These are phyloP conservation scores for Colletes latitarsis DNA, from an alignment of 1,140 invertebrate species.

Conservation along the genomic window DNA sequence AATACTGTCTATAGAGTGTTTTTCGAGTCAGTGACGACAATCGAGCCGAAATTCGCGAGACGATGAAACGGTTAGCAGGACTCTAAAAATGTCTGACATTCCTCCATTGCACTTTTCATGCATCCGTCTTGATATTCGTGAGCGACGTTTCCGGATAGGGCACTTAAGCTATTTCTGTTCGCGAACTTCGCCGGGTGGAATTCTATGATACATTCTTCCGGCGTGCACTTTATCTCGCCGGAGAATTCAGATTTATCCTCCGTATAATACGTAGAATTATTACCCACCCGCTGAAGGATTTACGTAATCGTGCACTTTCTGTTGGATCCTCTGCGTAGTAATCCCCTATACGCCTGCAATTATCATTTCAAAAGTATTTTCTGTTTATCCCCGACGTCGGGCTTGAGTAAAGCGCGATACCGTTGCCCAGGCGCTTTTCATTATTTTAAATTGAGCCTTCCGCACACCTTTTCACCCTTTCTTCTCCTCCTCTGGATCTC, in stretches of 20 bases:
- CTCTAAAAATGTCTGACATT: neutral
- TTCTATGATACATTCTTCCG: neutral
- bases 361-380: neutral
- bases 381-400: too few species aligned
- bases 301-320: conserved; percentile 19
- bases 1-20: too few species aligned
- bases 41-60: neutral
- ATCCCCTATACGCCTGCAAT: conserved; percentile 14
- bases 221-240: neutral
- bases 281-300: conserved; percentile 8
- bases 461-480: neutral
- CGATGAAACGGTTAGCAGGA: neutral
- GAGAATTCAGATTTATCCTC: conserved; percentile 3
- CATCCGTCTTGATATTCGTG: neutral
- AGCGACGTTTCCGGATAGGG: neutral
- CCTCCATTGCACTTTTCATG: neutral
- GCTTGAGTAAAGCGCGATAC: too few species aligned
- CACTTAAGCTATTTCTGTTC: neutral
- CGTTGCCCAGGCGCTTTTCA: too few species aligned
- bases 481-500: too few species aligned
- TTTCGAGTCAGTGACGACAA: too few species aligned
- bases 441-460: neutral
- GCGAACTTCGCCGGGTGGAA: neutral
- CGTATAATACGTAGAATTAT: conserved; percentile 29
- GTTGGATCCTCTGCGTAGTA: neutral